Evolutionary conservation across 2,797 vertebrate species (phyloP), one percentile per base, ranked within the genome.

Genomic region (Darevskia nairensis): DNA sequence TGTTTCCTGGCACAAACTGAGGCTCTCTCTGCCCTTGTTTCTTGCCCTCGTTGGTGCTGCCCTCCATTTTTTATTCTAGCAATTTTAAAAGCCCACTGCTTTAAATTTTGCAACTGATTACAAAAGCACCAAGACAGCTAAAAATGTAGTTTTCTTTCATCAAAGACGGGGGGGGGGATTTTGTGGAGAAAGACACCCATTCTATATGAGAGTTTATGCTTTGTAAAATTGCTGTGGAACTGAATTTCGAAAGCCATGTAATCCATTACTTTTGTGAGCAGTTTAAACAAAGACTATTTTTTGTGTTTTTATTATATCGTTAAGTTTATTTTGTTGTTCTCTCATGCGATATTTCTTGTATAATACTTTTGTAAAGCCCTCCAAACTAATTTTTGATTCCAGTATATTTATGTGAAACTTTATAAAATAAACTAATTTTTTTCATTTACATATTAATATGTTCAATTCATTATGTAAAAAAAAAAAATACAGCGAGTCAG

Each of bases 351-450:
- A 97, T 97, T 97, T 97, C 98, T 97, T 98, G 97, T 98, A 98
- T 95, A 96, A 97, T 97, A 97, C 97, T 98, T 97, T 97, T 98
- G 97, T 97, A 97, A 97, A 96, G 95, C 96, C 93, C 93, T 96
- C 93, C 90, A 88, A 94, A 89, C 66, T 82, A 89, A 95, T 95
- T 94, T 92, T 91, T 91, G 91, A 97, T 97, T 96, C 92, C 89
- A 94, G 96, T 98, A 97, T 98, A 99, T 99, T 99, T 98, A 98
- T 98, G 98, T 98, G 98, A 98, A 97, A 98, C 98, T 98, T 98
- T 98, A 97, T 98, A 97, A 98, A 97, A 98, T 97, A 97, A 95
- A 97, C 97, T 97, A 98, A 98, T 97, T 98, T 98, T 97, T 92
- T 99, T 97, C 97, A 98, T 98, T 97, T 97, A 97, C 98, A 97